Evolutionary conservation across 1,140 invertebrate species (phyloP).

Genomic region (Mycetomoellerius zeteki): DNA sequence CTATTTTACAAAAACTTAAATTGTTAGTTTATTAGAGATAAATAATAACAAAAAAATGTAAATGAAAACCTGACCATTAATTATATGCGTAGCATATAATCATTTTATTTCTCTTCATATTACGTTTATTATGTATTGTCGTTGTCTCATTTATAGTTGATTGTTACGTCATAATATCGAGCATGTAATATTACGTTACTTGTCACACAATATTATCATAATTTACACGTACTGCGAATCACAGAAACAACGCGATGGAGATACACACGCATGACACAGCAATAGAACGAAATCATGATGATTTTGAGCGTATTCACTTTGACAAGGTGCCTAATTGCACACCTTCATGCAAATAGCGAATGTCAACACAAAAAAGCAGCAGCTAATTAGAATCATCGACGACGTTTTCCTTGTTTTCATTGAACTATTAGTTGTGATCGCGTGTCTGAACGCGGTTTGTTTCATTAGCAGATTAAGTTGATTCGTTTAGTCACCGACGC

Average conservation of each 20-base stretch:
- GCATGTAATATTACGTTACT: neutral
- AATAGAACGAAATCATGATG: constrained; percentile 10
- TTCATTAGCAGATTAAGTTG: constrained; percentile 63
- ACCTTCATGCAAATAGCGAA: neutral
- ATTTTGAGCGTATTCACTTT: constrained; percentile 19
- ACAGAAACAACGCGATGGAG: neutral
- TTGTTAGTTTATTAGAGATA: neutral
- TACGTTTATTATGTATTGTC: neutral
- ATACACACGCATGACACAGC: neutral
- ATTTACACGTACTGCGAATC: constrained; percentile 18
- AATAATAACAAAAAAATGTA: neutral
- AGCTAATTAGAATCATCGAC: constrained; percentile 40
- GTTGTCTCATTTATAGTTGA: constrained; percentile 9
- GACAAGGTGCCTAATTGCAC: constrained; percentile 31
- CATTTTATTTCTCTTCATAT: constrained; percentile 1
- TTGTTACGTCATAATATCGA: constrained; percentile 16
- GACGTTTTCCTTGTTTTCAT: constrained; percentile 19
- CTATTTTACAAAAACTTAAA: neutral
- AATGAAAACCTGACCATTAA: neutral
- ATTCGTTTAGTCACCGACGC: constrained; percentile 45
- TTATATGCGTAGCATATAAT: neutral
- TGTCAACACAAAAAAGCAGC: neutral
- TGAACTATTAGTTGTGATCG: constrained; percentile 53
- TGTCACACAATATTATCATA: constrained; percentile 31
- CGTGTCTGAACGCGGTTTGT: constrained; percentile 47